Conservation (phyloP, 2,797 vertebrate genomes). For the Melanotaenia pygmaea region DNA sequence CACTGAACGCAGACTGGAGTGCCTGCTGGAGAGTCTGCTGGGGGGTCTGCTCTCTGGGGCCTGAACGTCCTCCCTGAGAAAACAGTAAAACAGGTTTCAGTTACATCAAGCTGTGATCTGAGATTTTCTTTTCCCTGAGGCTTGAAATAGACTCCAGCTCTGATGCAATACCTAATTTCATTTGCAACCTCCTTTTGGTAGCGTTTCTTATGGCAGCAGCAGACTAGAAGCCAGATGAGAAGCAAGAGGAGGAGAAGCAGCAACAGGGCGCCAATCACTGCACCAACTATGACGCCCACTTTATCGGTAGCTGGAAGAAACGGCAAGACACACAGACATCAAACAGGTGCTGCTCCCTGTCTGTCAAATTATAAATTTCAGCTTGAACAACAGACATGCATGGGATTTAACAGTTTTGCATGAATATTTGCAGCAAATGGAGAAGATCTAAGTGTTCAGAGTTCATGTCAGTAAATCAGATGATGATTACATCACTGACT, state of each 20-base stretch:
- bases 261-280: slow-evolving; percentile 88
- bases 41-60: slow-evolving; percentile 80
- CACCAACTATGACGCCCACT: slow-evolving; percentile 87
- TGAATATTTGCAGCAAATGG: background rate
- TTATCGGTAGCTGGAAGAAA: slow-evolving; percentile 78
- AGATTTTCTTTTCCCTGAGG: background rate
- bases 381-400: slow-evolving; percentile 3
- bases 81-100: background rate
- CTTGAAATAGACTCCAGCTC: background rate
- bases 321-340: slow-evolving; percentile 13
- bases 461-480: slow-evolving; percentile 21
- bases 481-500: background rate
- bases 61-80: slow-evolving; percentile 78
- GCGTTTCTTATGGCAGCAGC: slow-evolving; percentile 86
- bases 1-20: slow-evolving; percentile 83
- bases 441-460: slow-evolving; percentile 3
- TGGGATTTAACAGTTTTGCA: background rate
- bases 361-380: slow-evolving; percentile 2
- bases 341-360: slow-evolving; percentile 14
- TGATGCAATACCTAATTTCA: slow-evolving; percentile 83
- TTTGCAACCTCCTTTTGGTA: slow-evolving; percentile 86
- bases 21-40: slow-evolving; percentile 80
- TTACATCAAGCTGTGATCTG: background rate
- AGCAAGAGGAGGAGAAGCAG: slow-evolving; percentile 86
- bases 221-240: slow-evolving; percentile 88